Base-by-base conservation (phyloP, 2,113 vertebrate genomes). In the Nothoprocta pentlandii region DNA sequence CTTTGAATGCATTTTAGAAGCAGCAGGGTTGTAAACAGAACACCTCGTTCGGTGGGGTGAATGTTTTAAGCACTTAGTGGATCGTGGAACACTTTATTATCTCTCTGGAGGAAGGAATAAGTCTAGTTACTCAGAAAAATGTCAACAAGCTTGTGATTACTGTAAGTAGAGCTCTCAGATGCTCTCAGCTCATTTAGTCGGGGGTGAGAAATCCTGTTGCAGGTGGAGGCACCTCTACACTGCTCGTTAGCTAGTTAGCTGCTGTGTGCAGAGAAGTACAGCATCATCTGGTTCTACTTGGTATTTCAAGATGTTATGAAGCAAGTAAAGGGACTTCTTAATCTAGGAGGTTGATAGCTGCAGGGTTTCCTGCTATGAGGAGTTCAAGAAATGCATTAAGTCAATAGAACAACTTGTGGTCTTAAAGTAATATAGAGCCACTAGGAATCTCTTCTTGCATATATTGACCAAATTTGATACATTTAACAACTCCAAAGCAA, bases 61-160 rank as follows among this genome's bases (percentile, higher is more conserved):
- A 78, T 85, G 41, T 88, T 94, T 83, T 74, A 92, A 83, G 63
- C 46, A 11, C 32, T 80, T 76, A 46, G 59, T 88, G 85, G 23
- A 67, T 83, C 7, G 25, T 46, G 69, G 42, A 94, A 67, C 21
- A 17, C n/a, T 83, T 73, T 46, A 76, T 87, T 91, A 39, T 67
- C 44, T 88, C 47, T 87, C 80, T 79, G 66, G 69, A 79, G 61
- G 32, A 81, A 94, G 90, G 69, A 76, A 5, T 61, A 79, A 75
- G 51, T 68, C 42, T 86, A 32, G 39, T 89, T 81, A 71, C 53
- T 81, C 53, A 76, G 85, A 85, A 81, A 68, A 87, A 76, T 47
- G 11, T 89, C 83, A 89, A 17, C 23, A 1, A 51, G 26, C 46
- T 74, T 77, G 41, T 80, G 87, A 36, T 80, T 67, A 28, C 63